Evolutionary conservation across 2,888 invertebrate genomes (phyloP).

Genomic region (Eristalinus aeneus): DNA sequence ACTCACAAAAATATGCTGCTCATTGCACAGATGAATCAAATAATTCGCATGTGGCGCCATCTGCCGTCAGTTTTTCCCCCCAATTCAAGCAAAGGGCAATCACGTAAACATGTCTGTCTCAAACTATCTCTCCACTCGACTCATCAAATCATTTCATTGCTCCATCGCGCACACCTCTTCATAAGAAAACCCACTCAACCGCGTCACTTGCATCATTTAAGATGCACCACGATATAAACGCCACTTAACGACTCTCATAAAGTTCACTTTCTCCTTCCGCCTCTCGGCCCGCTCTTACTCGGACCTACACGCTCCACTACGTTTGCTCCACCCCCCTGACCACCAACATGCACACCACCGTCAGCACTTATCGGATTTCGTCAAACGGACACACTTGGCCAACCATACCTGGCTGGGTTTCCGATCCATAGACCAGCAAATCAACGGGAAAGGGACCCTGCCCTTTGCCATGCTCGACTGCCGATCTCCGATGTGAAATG

Average conservation of each 20-base stretch:
- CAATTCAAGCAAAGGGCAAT: too few relatives aligned
- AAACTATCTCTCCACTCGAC: not conserved
- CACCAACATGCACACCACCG: not conserved
- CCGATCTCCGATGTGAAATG: not conserved
- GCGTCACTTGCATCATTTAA: not conserved
- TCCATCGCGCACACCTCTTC: not conserved
- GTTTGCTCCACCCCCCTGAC: not conserved
- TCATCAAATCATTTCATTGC: not conserved
- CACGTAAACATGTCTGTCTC: not conserved
- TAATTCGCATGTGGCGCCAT: too few relatives aligned
- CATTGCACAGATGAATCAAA: too few relatives aligned
- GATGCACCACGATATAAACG: not conserved
- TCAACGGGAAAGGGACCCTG: not conserved
- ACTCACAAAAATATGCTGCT: too few relatives aligned
- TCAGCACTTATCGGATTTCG: not conserved
- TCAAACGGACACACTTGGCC: not conserved
- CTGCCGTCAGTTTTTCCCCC: too few relatives aligned
- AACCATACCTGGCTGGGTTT: not conserved
- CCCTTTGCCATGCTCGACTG: not conserved
- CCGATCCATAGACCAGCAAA: not conserved
- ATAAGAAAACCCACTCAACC: not conserved
- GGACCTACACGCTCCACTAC: not conserved
- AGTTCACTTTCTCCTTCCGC: not conserved
- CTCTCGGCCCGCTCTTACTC: not conserved
- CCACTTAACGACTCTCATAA: not conserved